Conservation (phyloP, 2,888 invertebrate species). For the Zygaena filipendulae region DNA sequence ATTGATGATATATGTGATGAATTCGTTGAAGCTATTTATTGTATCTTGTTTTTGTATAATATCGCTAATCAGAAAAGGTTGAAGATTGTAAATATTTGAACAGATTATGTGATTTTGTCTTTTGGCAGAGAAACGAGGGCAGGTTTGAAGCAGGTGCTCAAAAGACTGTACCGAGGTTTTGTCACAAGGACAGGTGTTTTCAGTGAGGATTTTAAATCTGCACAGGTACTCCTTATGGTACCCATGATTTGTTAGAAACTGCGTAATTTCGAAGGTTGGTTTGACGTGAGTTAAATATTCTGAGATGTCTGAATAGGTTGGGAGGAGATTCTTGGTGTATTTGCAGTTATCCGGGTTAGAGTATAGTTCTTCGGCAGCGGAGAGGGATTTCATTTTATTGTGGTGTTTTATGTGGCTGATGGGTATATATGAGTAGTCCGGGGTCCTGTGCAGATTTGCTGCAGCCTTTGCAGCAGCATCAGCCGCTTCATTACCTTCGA, state of each 20-base stretch:
- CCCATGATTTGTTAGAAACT: constrained; percentile 1
- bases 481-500: constrained; percentile 3
- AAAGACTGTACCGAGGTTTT: not conserved
- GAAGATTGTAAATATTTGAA: too few relatives aligned
- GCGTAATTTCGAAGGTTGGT: constrained; percentile 1
- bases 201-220: too few relatives aligned
- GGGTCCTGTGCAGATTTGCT: not conserved
- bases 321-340: constrained; percentile 1
- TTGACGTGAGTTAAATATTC: not conserved
- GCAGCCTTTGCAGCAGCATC: constrained; percentile 3
- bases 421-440: constrained; percentile 1
- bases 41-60: too few relatives aligned
- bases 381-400: not conserved
- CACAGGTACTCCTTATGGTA: too few relatives aligned
- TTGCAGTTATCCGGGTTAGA: not conserved
- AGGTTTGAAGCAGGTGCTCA: constrained; percentile 1
- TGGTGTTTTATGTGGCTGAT: not conserved
- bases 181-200: too few relatives aligned
- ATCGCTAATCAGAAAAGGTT: too few relatives aligned
- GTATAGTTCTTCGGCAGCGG: not conserved
- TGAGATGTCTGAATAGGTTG: not conserved
- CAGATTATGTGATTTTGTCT: too few relatives aligned
- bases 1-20: too few relatives aligned
- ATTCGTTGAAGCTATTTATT: too few relatives aligned
- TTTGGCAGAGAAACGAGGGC: not conserved